A percentile compares a stretch with the other conserved stretches of the same genome.
phyloP scores from a whole-genome alignment of 2,113 vertebrate genomes.

The Manacus vitellinus region DNA sequence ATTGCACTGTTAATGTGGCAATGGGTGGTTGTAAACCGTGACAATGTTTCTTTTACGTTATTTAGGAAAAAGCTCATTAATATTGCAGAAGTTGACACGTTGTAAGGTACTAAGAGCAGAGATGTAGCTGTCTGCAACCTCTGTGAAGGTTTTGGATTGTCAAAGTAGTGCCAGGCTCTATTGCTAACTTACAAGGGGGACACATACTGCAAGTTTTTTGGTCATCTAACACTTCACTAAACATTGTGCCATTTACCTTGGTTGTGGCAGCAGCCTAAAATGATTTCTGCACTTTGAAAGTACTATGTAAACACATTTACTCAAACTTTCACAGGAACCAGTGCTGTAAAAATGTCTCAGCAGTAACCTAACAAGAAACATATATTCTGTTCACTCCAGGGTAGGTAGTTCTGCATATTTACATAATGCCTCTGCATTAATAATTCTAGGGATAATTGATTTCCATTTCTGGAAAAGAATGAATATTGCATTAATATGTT shows the following conservation, averaged over 20 bases:
- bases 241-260: not conserved
- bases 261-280: conserved; percentile 10
- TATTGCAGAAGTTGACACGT: not conserved
- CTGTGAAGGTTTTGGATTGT: not conserved
- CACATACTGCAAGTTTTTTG: not conserved
- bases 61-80: not conserved
- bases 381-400: not conserved
- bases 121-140: not conserved
- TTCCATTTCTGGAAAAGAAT: not conserved
- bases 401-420: not conserved
- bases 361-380: not conserved
- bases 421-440: not conserved
- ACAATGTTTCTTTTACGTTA: not conserved
- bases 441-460: not conserved
- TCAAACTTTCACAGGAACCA: not conserved
- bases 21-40: not conserved
- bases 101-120: not conserved
- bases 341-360: not conserved
- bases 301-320: not conserved
- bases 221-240: not conserved
- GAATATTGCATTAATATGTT: not conserved
- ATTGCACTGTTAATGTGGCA: not conserved
- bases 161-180: not conserved
- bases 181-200: not conserved
- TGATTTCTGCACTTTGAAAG: conserved; percentile 22